Base-by-base conservation (phyloP, 2,113 vertebrate species). In the Chaetodon auriga region DNA sequence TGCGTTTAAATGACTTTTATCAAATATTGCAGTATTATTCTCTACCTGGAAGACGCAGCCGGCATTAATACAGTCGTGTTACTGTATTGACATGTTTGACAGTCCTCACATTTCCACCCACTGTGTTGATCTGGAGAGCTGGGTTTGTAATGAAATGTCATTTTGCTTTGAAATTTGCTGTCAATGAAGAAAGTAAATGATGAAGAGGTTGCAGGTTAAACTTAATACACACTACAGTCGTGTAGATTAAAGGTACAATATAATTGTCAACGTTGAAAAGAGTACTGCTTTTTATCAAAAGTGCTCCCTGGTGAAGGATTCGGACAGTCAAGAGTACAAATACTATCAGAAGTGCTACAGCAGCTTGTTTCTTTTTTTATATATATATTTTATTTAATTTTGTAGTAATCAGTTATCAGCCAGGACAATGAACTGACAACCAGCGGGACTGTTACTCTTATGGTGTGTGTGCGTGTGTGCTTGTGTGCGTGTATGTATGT, bases 381-480 rank as follows among this genome's bases (percentile, higher is more conserved):
- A 30, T 30, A 30, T 49, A 46, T 58, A 63, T 19, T 19, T 85
- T 82, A 78, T 89, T 87, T 89, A 89, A 88, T 79, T 81, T 78
- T 79, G 76, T 74, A 62, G 38, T 74, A 10, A 83, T 80, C 65
- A 68, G 21, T 81, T 76, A 83, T 83, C 69, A 87, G 62, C 78
- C 83, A 71, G 78, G 61, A 85, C 68, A 61, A 78, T 81, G 71
- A 87, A 86, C 61, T 83, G 85, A 91, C 64, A 78, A 87, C 87
- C 88, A 88, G 90, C 72, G 14, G 78, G 86, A 87, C 87, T 89
- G 85, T 91, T 87, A 84, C 75, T 83, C 6, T 78, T 81, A 82
- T 68, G 68, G 68, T 73, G 49, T 58, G 57, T 73, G 71, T 78
- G 55, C 58, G 68, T 64, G 51, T 41, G 51, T 49, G 23, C 54